Conservation (phyloP, 2,113 vertebrate genomes). For the Nematolebias whitei region DNA sequence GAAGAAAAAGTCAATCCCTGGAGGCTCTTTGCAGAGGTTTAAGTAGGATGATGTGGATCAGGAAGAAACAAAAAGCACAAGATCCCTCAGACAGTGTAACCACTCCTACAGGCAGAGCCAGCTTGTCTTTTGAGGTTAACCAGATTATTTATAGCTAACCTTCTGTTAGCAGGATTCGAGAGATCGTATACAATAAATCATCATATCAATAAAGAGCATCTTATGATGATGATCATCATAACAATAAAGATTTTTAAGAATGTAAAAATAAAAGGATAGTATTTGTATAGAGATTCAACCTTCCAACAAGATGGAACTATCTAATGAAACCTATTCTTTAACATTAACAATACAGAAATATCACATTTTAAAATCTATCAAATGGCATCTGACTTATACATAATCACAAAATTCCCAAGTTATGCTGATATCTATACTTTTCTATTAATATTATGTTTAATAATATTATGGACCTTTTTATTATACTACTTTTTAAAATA, state of each 20-base stretch:
- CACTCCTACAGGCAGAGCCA: background rate
- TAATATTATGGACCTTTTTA: too few relatives aligned
- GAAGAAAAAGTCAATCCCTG: background rate
- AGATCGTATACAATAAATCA: too few relatives aligned
- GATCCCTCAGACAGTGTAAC: background rate
- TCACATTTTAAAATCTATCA: too few relatives aligned
- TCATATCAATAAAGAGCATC: too few relatives aligned
- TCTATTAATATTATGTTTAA: too few relatives aligned
- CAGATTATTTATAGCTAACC: background rate
- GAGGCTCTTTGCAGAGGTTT: background rate
- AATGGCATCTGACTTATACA: too few relatives aligned
- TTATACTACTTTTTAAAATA: too few relatives aligned
- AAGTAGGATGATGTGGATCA: background rate
- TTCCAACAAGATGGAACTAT: background rate
- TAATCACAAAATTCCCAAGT: too few relatives aligned
- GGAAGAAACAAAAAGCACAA: background rate
- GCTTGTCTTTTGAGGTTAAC: background rate
- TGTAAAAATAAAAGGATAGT: background rate
- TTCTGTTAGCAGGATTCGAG: background rate
- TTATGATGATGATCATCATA: too few relatives aligned
- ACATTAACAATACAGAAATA: too few relatives aligned
- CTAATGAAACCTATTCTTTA: too few relatives aligned
- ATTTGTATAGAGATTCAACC: background rate
- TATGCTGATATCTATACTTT: too few relatives aligned
- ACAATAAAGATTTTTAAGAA: background rate